Conservation (phyloP, 35 echinoderm and acorn worm species). For the Diadema setosum region DNA sequence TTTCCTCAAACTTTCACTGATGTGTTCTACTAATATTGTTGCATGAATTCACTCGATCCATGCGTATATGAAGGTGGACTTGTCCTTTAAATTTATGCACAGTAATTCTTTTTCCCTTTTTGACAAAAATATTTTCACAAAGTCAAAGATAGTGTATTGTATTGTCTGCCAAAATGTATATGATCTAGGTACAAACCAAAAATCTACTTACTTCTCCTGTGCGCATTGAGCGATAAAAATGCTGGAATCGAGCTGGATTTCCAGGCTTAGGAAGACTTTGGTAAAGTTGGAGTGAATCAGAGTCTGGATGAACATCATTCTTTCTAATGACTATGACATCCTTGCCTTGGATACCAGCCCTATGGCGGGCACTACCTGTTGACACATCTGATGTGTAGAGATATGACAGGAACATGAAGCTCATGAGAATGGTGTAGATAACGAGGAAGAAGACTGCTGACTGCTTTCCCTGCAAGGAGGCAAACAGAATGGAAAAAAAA, state of each 20-base stretch:
- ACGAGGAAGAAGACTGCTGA: conserved; percentile 7
- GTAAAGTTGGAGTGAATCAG: neutral
- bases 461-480: neutral
- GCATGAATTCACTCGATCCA: too few relatives aligned
- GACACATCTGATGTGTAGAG: neutral
- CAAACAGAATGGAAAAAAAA: too few relatives aligned
- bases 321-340: conserved; percentile 1
- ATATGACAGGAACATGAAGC: conserved; percentile 10
- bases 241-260: neutral
- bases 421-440: conserved; percentile 3
- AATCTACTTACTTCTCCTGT: neutral
- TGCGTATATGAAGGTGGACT: too few relatives aligned
- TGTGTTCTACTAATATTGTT: too few relatives aligned
- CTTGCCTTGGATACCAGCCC: neutral
- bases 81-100: too few relatives aligned
- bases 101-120: too few relatives aligned
- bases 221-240: neutral
- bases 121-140: too few relatives aligned
- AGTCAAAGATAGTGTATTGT: too few relatives aligned
- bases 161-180: too few relatives aligned
- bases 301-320: neutral
- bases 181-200: neutral
- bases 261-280: neutral
- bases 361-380: neutral
- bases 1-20: too few relatives aligned